A percentile compares a stretch with the other conserved stretches of the same genome.
phyloP scores from a whole-genome alignment of 2,888 invertebrate species.

The Amphipoea oculea region DNA sequence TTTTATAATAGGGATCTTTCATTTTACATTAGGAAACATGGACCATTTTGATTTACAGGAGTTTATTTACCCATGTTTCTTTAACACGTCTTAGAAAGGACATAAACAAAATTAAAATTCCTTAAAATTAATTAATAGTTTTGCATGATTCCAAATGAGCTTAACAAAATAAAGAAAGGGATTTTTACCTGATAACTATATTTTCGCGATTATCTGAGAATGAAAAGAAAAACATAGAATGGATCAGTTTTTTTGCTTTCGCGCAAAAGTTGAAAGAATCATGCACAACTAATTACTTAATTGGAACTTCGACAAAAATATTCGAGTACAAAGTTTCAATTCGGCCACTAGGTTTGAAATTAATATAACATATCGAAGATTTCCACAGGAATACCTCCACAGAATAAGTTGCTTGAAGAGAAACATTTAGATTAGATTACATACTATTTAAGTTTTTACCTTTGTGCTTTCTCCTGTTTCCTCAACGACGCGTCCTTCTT shows the following conservation, averaged over 20 bases:
- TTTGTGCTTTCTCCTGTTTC: constrained; percentile 85
- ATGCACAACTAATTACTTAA: constrained; percentile 44
- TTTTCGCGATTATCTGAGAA: constrained; percentile 65
- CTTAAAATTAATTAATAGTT: constrained; percentile 18
- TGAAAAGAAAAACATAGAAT: constrained; percentile 58
- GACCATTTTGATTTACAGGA: background rate
- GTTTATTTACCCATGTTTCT: background rate
- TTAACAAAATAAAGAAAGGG: constrained; percentile 21
- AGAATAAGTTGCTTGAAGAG: background rate
- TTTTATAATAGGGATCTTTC: background rate
- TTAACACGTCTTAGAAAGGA: background rate
- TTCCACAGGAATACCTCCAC: background rate
- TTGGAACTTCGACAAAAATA: background rate
- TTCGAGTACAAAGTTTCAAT: background rate
- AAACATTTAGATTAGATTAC: background rate
- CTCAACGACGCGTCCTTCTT: constrained; percentile 78
- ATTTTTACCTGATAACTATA: constrained; percentile 56
- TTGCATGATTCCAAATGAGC: constrained; percentile 49
- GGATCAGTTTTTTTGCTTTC: constrained; percentile 38
- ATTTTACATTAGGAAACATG: background rate
- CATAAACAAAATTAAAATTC: background rate
- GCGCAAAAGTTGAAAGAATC: constrained; percentile 30
- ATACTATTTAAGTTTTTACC: constrained; percentile 71
- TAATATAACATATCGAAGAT: background rate
- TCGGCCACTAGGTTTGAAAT: background rate